These are phyloP conservation scores for Polyodon spathula DNA, from an alignment of 2,113 vertebrate genomes.

Conservation along the genomic window DNA sequence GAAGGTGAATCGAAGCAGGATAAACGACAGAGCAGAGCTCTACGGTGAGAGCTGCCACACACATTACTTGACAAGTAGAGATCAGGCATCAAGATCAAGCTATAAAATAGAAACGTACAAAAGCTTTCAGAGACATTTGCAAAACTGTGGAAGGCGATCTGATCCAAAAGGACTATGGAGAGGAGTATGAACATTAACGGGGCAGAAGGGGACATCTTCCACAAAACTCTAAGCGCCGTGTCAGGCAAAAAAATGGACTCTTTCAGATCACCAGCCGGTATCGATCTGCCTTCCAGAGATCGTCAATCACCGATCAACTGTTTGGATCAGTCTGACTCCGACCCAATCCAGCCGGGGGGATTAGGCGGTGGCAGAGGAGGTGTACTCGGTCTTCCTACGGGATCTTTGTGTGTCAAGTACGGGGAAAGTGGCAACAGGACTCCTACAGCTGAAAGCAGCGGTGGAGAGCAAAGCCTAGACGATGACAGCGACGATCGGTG, in stretches of 20 bases:
- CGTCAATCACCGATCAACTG: conserved; percentile 77
- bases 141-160: conserved; percentile 25
- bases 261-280: conserved; percentile 71
- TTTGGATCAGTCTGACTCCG: conserved; percentile 75
- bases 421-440: conserved; percentile 68
- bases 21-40: conserved; percentile 63
- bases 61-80: conserved; percentile 53
- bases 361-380: conserved; percentile 52
- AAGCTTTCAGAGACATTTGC: conserved; percentile 26
- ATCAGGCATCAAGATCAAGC: conserved; percentile 35
- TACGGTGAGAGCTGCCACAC: conserved; percentile 44
- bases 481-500: conserved; percentile 91
- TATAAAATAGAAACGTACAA: conserved; percentile 35
- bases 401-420: conserved; percentile 79
- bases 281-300: conserved; percentile 63
- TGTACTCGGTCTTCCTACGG: conserved; percentile 69
- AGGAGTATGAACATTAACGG: conserved; percentile 63
- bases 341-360: conserved; percentile 58
- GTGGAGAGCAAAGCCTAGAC: conserved; percentile 85
- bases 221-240: conserved; percentile 81
- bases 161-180: conserved; percentile 65
- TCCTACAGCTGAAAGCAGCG: conserved; percentile 85
- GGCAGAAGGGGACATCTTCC: conserved; percentile 77
- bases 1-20: conserved; percentile 82
- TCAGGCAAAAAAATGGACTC: conserved; percentile 83